These are phyloP conservation scores for Notodonta ziczac DNA, from an alignment of 2,888 invertebrate species.

Conservation along the genomic window DNA sequence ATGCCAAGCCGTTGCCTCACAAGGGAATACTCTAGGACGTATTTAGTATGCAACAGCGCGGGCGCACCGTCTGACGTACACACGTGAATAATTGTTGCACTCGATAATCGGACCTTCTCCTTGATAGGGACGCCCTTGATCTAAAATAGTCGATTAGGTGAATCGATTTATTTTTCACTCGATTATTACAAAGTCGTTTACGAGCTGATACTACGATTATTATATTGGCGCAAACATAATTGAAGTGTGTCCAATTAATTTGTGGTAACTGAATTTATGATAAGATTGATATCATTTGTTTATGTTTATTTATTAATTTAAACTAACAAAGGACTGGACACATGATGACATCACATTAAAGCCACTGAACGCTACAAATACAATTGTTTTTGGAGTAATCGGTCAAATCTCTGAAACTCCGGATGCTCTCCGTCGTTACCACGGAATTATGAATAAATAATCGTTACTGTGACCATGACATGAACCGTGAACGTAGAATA, in stretches of 20 bases:
- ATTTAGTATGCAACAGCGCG: slow-evolving; percentile 60
- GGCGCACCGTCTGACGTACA: slow-evolving; percentile 24
- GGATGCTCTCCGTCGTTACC: slow-evolving; percentile 10
- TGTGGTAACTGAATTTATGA: not conserved
- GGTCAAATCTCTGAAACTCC: slow-evolving; percentile 41
- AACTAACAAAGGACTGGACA: not conserved
- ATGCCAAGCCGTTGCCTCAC: slow-evolving; percentile 60
- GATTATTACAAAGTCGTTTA: slow-evolving; percentile 10
- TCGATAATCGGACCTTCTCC: slow-evolving; percentile 44
- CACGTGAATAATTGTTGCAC: slow-evolving; percentile 40
- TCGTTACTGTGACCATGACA: slow-evolving; percentile 20
- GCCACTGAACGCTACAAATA: slow-evolving; percentile 15
- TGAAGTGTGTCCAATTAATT: too few species aligned
- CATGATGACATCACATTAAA: slow-evolving; percentile 8
- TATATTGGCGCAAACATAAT: too few species aligned
- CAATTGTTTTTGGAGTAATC: slow-evolving; percentile 37
- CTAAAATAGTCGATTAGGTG: slow-evolving; percentile 45
- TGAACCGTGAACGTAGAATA: slow-evolving; percentile 15
- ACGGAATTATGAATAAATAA: not conserved
- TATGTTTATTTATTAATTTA: not conserved
- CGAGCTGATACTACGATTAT: not conserved
- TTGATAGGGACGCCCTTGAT: slow-evolving; percentile 53
- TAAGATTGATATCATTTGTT: not conserved
- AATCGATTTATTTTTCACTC: slow-evolving; percentile 30
- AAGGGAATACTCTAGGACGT: slow-evolving; percentile 57